A percentile compares a stretch with the other conserved stretches of the same genome.
Evolutionary conservation across 2,113 vertebrate genomes (phyloP).

Genomic region (Nothobranchius kuhntae): DNA sequence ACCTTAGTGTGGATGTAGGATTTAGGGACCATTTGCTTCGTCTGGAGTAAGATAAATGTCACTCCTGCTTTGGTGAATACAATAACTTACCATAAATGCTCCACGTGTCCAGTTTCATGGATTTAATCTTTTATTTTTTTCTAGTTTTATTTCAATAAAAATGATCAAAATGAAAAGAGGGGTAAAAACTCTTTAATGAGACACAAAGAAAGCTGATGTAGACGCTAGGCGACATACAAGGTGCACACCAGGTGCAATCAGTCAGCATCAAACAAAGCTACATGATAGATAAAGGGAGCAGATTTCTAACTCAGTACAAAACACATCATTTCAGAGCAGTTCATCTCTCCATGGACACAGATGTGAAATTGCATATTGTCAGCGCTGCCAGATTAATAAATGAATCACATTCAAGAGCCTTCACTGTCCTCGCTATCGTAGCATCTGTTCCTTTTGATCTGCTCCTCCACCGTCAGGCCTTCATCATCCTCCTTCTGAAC

Average conservation of each 20-base stretch:
- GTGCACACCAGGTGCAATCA: slow-evolving; percentile 83
- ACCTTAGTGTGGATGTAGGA: no score
- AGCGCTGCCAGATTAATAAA: slow-evolving; percentile 10
- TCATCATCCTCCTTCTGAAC: slow-evolving; percentile 57
- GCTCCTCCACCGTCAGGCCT: slow-evolving; percentile 76
- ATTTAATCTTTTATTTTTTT: no score
- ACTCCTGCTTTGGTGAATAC: no score
- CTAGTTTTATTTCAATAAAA: slow-evolving; percentile 55
- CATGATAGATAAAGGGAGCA: slow-evolving; percentile 58
- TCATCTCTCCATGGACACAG: slow-evolving; percentile 76
- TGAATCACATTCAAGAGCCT: slow-evolving; percentile 39
- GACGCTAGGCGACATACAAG: slow-evolving; percentile 40
- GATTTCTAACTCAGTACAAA: slow-evolving; percentile 63
- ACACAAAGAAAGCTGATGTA: slow-evolving; percentile 39
- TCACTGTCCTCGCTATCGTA: slow-evolving; percentile 76
- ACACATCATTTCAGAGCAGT: slow-evolving; percentile 42
- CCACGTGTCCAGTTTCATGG: no score
- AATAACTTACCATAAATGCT: no score
- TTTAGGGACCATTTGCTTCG: no score
- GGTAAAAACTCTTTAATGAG: slow-evolving; percentile 46
- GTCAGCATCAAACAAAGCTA: slow-evolving; percentile 62
- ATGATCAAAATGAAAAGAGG: slow-evolving; percentile 35
- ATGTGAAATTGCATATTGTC: slow-evolving; percentile 30
- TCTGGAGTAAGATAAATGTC: no score
- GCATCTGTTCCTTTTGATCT: slow-evolving; percentile 82